Base-by-base conservation (phyloP, 2,797 vertebrate species). In the Falco rusticolus region DNA sequence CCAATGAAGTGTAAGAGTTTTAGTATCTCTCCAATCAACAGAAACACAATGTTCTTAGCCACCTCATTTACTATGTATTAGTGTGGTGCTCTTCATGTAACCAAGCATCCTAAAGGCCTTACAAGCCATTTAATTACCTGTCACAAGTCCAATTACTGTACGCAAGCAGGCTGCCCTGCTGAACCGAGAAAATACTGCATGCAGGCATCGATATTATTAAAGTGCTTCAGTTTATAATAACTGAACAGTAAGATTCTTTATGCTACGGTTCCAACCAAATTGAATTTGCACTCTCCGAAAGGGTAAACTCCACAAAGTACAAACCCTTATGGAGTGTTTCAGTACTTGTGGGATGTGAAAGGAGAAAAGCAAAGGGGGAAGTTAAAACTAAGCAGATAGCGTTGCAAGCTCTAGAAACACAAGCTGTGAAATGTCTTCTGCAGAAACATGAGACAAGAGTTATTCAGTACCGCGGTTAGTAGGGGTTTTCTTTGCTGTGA, bases 71-170 rank as follows among this genome's bases (percentile, higher is more conserved):
- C 90, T 85, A 72, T 65, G 71, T 61, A 91, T 94, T 96, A 95
- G 34, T 56, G 84, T 70, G 74, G 77, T 61, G 59, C 51, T 93
- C 85, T 94, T 94, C 75, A 91, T 76, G 92, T 95, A 95, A 92
- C 94, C 89, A 96, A 93, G 89, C 91, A 97, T 96, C 90, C 77
- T 80, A 93, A 94, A 97, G 81, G 82, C 87, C 78, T 91, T 93
- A 94, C 64, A 84, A 96, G 70, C 74, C 89, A 90, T 86, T 95
- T 97, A 97, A 97, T 97, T 96, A 97, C 90, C 95, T 96, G 91
- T 95, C 90, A 92, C 79, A 89, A 92, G 92, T 72, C 94, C 84
- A 90, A 86, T 94, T 96, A 93, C 70, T 78, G 81, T 61, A 94
- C 79, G n/a, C 71, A 96, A 96, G 69, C 85, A 94, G 78, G 61